A percentile compares a stretch with the other conserved stretches of the same genome.
phyloP scores from a whole-genome alignment of 2,797 vertebrate species.

The Chrysocyon brachyurus region DNA sequence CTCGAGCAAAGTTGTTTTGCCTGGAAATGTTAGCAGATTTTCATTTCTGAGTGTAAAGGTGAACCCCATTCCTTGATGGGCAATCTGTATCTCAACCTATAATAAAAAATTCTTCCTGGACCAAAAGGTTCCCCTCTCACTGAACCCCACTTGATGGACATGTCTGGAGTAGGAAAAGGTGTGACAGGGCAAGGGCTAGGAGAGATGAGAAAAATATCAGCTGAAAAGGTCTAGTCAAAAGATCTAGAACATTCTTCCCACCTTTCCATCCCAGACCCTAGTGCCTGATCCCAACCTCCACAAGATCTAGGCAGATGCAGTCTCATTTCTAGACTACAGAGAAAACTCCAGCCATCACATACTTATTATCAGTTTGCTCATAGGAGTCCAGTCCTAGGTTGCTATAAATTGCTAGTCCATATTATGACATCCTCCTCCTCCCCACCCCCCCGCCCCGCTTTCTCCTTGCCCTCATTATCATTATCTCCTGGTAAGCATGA shows the following conservation, averaged over 20 bases:
- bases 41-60: background rate
- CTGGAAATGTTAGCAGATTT: conserved; percentile 86
- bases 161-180: background rate
- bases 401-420: background rate
- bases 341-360: background rate
- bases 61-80: background rate
- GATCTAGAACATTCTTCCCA: background rate
- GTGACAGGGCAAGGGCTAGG: background rate
- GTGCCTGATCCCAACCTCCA: background rate
- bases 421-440: background rate
- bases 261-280: no score
- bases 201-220: background rate
- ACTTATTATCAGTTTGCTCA: background rate
- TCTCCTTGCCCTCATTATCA: background rate
- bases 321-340: background rate
- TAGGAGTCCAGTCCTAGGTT: background rate
- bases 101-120: background rate
- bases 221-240: background rate
- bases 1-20: conserved; percentile 98
- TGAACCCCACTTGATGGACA: background rate
- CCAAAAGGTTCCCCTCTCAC: background rate
- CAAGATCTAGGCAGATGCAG: background rate
- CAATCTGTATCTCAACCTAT: background rate
- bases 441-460: background rate
- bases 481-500: background rate